phyloP scores from a whole-genome alignment of 1,140 invertebrate species.

The Zaprionus camerounensis region DNA sequence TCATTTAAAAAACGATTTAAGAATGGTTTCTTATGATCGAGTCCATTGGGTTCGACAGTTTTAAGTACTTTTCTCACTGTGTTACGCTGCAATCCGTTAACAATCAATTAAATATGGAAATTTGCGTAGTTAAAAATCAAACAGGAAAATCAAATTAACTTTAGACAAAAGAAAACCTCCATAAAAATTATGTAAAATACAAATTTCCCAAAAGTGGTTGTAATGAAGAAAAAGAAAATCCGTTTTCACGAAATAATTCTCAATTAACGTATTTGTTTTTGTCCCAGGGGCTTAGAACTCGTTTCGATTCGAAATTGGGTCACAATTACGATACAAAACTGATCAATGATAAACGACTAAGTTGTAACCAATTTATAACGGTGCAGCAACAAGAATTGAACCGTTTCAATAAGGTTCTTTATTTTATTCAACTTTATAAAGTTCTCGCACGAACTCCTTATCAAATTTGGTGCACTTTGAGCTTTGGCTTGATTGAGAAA shows the following conservation, averaged over 20 bases:
- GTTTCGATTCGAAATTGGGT: slow-evolving; percentile 9
- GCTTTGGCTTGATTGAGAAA: slow-evolving; percentile 36
- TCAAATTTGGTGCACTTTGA: slow-evolving; percentile 24
- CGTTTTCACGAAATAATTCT: neutral
- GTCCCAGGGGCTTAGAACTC: slow-evolving; percentile 14
- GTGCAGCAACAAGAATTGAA: slow-evolving; percentile 25
- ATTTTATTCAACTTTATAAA: neutral
- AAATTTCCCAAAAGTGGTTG: neutral
- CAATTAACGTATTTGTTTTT: neutral
- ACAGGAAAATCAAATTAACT: slow-evolving; percentile 8
- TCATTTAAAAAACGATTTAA: slow-evolving; percentile 47
- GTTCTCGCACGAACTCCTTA: slow-evolving; percentile 7
- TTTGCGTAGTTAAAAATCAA: slow-evolving; percentile 27
- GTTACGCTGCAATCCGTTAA: slow-evolving; percentile 38
- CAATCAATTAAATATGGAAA: slow-evolving; percentile 43
- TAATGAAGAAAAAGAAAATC: no score
- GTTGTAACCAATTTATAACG: slow-evolving; percentile 29
- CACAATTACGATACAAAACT: slow-evolving; percentile 21
- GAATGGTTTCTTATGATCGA: slow-evolving; percentile 21
- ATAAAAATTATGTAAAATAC: neutral
- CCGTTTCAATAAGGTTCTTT: slow-evolving; percentile 5
- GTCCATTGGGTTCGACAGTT: neutral
- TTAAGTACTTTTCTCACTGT: slow-evolving; percentile 25
- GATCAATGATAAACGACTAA: slow-evolving; percentile 30
- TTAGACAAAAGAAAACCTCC: neutral